Conservation (phyloP, 2,797 vertebrate species). For the Galagoides demidoff region DNA sequence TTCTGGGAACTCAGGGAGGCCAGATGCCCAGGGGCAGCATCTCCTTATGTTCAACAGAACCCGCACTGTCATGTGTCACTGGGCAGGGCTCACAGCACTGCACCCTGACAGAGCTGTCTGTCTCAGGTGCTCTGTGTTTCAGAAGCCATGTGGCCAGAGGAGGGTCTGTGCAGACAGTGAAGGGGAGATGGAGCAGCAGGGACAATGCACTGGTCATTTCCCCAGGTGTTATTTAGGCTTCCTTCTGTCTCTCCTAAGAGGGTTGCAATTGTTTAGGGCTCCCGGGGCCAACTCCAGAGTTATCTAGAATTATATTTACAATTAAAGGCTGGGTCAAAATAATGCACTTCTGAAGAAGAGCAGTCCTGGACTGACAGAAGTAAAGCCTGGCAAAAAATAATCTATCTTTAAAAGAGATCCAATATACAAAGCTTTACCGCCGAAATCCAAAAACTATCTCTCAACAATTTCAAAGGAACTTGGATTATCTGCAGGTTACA, state of each 20-base stretch:
- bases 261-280: neutral
- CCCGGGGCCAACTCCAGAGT: neutral
- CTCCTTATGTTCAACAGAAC: neutral
- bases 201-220: too few species aligned
- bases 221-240: neutral
- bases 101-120: fast-evolving
- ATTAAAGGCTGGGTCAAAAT: neutral
- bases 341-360: neutral
- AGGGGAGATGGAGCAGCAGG: neutral
- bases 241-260: neutral
- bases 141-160: neutral
- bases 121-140: neutral
- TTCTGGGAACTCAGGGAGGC: neutral
- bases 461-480: neutral
- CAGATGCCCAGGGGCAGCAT: neutral
- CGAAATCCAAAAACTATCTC: neutral
- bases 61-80: too few species aligned
- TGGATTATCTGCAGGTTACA: too few species aligned
- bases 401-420: neutral
- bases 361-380: neutral
- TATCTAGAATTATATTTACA: neutral
- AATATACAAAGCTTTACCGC: neutral
- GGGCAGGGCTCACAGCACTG: fast-evolving
- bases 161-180: neutral
- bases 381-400: neutral